A percentile compares a stretch with the other conserved stretches of the same genome.
Evolutionary conservation across 37 sponge, comb jelly and placozoan species (phyloP).

Genomic region (Corticium candelabrum): DNA sequence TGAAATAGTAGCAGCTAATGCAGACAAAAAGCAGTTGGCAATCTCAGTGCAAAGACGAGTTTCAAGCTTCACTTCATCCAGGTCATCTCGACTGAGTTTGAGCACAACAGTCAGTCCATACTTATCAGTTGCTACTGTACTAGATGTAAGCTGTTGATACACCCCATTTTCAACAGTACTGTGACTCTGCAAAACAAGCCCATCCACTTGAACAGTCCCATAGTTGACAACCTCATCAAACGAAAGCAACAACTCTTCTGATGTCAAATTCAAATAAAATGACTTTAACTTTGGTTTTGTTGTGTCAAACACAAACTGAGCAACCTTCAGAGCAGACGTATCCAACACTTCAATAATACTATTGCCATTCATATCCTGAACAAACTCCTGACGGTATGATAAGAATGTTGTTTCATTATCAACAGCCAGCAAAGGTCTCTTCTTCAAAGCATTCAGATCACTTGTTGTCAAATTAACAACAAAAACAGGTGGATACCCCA

Average conservation of each 20-base stretch:
- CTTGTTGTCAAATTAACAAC: conserved; percentile 32
- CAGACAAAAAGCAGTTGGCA: conserved; percentile 30
- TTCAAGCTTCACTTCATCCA: conserved; percentile 36
- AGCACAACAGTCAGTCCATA: conserved; percentile 15
- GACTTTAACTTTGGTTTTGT: conserved; percentile 49
- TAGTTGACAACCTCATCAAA: conserved; percentile 81
- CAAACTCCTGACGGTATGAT: neutral
- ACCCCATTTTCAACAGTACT: neutral
- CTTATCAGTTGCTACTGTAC: neutral
- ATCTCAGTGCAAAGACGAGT: conserved; percentile 25
- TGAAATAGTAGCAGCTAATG: conserved; percentile 16
- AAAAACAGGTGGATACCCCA: conserved; percentile 66
- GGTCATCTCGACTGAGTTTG: conserved; percentile 32
- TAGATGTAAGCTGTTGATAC: neutral
- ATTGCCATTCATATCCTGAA: conserved; percentile 38
- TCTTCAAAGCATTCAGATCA: conserved; percentile 66
- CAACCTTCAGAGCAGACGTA: conserved; percentile 23
- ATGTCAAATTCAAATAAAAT: conserved; percentile 67
- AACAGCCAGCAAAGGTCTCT: conserved; percentile 43
- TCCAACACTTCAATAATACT: neutral
- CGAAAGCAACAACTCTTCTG: conserved; percentile 31
- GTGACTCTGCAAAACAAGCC: neutral
- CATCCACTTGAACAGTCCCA: conserved; percentile 11
- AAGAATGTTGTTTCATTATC: conserved; percentile 59
- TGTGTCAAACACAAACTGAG: conserved; percentile 54